Evolutionary conservation across 1,140 invertebrate genomes (phyloP), one percentile per base, ranked within the genome.

Genomic region (Dreissena rostriformis): DNA sequence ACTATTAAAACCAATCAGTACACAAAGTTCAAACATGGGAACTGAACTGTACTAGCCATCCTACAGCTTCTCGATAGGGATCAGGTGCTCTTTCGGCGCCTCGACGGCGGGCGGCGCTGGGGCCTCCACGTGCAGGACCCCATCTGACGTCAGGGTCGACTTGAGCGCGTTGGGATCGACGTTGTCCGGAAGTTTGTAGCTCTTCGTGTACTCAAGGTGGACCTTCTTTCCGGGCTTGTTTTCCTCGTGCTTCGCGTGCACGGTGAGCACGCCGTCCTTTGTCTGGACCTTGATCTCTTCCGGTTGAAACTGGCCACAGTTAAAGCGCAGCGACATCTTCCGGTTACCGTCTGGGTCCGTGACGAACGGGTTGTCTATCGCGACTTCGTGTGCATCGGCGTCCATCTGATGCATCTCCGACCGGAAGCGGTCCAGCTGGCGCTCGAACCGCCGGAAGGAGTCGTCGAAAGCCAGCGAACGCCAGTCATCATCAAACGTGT

Each of bases 91-190:
- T n/a, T n/a, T n/a, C n/a, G n/a, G n/a, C n/a, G 78, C 66, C 0
- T 71, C 78, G 4, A 80, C 14, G 8, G 65, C 66, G 22, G 72
- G 65, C 55, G 79, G 76, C 0, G 88, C 77, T 0, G 86, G 86
- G 6, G 86, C 87, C 52, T 87, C 86, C 19, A 88, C 79, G 17
- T 71, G 52, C 15, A 89, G 86, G 22, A 86, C 87, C 19, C 88
- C 88, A 70, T 89, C 88, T 22, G 61, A 81, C 7, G 86, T 74
- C 15, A 89, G 72, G 19, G 81, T 83, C 5, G 88, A 86, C 8
- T 24, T 49, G 24, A 89, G 51, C 17, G 53, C 55, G 5, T 55
- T 26, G 14, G 86, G 82, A 75, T 89, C 82, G 19, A 89, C 77
- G 22, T 73, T 49, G 11, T 66, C 71, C 4, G 87, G 88, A 19